Base-by-base conservation (phyloP, 2,888 invertebrate genomes). In the Tetranychus piercei region DNA sequence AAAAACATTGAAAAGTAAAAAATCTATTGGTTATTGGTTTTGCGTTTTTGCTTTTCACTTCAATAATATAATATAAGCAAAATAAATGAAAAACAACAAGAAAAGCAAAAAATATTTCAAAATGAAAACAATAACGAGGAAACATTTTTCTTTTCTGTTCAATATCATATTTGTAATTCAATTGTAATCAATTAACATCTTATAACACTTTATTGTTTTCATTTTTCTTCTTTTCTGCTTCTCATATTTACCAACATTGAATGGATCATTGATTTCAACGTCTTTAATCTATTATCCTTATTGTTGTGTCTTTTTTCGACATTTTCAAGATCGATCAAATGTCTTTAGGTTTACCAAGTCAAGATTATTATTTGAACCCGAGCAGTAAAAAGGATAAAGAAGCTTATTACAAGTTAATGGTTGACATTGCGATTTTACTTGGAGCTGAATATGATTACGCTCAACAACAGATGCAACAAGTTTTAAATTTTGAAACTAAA, bases 351-450 rank as follows among this genome's bases (percentile, higher is more conserved):
- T 84, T 93, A 78, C 92, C 92, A 3, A 90, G 84, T 74, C 83
- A 91, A 67, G 92, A 93, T 80, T 92, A 92, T 81, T 93, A 91
- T 82, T 83, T 92, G 78, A 88, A 90, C 80, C 84, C 87, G 22
- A 88, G 87, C 81, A 89, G 89, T 79, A 80, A 81, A 43, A 87
- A 88, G 78, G 90, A 90, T 80, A 82, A 90, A 77, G 84, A 86
- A 78, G 92, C 92, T 8, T 93, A 93, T 81, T 88, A 89, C 80
- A 87, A 86, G 77, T 90, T 90, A 81, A 92, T 92, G 91, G 88
- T 88, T 11, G 88, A 88, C 80, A 87, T 91, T 2, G 90, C 91
- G 0, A 83, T 87, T 22, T 83, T 91, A 3, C 83, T 92, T 77
- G 91, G 92, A n/a, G 80, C 80, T 9, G 83, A 82, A 43, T 80